Base-by-base conservation (phyloP, 2,888 invertebrate genomes). In the Drosophila barbarae region DNA sequence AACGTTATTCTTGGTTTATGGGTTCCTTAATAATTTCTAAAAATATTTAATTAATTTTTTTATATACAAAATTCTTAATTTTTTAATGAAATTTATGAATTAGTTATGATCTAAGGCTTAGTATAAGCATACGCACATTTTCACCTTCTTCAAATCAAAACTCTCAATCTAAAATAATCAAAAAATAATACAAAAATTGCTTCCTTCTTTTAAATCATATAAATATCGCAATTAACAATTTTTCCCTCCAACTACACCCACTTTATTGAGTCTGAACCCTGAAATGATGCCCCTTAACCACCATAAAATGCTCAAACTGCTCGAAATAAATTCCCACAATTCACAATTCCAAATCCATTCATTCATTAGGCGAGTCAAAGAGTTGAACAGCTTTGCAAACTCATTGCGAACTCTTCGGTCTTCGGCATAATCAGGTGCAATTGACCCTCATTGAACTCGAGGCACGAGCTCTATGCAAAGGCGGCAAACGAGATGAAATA, bases 291-390 rank as follows among this genome's bases (percentile, higher is more conserved):
- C 8, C 13, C 53, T 12, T 28, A 49, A n/a, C 7, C 41, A 15
- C 13, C 6, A 8, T 38, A 18, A 32, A 58, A 42, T 6, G 13
- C 30, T 10, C 13, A 12, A 38, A 18, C 39, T 34, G 30, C 54
- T 53, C 28, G 13, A 56, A 56, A 30, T 53, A 59, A 41, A 59
- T 44, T 30, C 59, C 38, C 23, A 32, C 44, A 8, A 53, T 32
- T 46, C 59, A 55, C 13, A 44, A 44, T 44, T 44, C 10, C 15
- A 6, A 28, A 5, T n/a, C n/a, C 32, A 47, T 47, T 32, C 63
- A 71, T 81, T 83, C 84, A 77, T 83, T 77, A 80, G 70, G 36
- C 54, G 63, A 72, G 54, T 77, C 68, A 77, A 64, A 42, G 50
- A 63, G 71, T 66, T 77, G 73, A 77, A 77, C 53, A 26, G 46